phyloP scores from a whole-genome alignment of 2,888 invertebrate genomes.

The Limnephilus marmoratus region DNA sequence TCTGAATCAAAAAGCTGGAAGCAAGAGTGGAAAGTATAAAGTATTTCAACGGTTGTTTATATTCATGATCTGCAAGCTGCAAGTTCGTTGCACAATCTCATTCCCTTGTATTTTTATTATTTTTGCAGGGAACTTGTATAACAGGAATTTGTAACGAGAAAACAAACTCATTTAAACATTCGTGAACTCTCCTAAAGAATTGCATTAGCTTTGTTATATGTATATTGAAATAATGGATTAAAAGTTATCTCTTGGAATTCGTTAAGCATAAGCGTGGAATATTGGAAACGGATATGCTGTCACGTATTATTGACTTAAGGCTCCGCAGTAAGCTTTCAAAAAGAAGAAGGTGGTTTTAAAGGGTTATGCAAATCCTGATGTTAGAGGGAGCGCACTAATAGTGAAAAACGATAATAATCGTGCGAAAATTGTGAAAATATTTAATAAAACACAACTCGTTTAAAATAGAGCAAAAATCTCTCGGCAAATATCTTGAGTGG shows the following conservation, averaged over 20 bases:
- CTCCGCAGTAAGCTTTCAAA: too few species aligned
- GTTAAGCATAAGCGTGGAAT: background rate
- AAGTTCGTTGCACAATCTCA: constrained; percentile 22
- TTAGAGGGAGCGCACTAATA: too few species aligned
- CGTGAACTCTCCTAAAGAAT: background rate
- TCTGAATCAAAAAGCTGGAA: constrained; percentile 19
- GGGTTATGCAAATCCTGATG: too few species aligned
- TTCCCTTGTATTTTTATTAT: constrained; percentile 35
- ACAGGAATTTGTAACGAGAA: constrained; percentile 30
- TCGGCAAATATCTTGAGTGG: too few species aligned
- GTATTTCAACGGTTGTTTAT: constrained; percentile 35
- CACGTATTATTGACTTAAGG: background rate
- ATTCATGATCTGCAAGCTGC: constrained; percentile 35
- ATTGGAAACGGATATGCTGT: background rate
- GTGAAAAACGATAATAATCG: too few species aligned
- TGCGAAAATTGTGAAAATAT: too few species aligned
- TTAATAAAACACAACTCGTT: too few species aligned
- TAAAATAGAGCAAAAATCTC: too few species aligned
- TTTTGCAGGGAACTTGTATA: background rate
- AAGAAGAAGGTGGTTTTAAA: too few species aligned
- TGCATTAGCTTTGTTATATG: background rate
- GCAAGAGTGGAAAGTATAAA: background rate
- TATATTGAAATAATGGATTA: constrained; percentile 2
- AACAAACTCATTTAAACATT: constrained; percentile 21
- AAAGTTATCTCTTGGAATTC: background rate